Conservation (phyloP, 2,888 invertebrate species). For the Petrolisthes cinctipes region DNA sequence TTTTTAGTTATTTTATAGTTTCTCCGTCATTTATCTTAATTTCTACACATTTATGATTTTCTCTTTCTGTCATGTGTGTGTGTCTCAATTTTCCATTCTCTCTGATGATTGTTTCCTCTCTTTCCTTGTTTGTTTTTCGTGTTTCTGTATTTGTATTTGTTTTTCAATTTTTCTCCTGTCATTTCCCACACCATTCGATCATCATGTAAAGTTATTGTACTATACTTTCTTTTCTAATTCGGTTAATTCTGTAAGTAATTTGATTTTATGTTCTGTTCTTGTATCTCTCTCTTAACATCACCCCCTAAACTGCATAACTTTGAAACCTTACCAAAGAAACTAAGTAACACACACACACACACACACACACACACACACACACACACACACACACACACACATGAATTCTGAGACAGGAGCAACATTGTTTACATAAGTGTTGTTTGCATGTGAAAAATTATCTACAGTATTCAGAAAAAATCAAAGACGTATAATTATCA, state of each 20-base stretch:
- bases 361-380: constrained; percentile 24
- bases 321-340: neutral
- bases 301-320: neutral
- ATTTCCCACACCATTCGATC: neutral
- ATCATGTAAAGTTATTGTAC: neutral
- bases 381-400: constrained; percentile 25
- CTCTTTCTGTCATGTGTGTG: no score
- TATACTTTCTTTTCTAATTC: neutral
- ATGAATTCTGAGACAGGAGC: neutral
- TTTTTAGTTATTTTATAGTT: neutral
- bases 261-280: neutral
- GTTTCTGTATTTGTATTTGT: neutral
- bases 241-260: neutral
- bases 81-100: no score
- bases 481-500: no score
- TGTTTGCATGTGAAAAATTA: no score
- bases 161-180: neutral
- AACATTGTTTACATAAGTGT: no score
- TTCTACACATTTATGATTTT: no score
- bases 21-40: neutral
- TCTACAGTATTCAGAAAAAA: no score
- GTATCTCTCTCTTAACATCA: neutral
- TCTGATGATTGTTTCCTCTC: neutral
- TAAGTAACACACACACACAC: constrained; percentile 27
- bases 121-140: neutral